These are phyloP conservation scores for Aurelia coerulea DNA, from an alignment of 30 jellyfish, hydroid and myxozoan genomes.

Conservation along the genomic window DNA sequence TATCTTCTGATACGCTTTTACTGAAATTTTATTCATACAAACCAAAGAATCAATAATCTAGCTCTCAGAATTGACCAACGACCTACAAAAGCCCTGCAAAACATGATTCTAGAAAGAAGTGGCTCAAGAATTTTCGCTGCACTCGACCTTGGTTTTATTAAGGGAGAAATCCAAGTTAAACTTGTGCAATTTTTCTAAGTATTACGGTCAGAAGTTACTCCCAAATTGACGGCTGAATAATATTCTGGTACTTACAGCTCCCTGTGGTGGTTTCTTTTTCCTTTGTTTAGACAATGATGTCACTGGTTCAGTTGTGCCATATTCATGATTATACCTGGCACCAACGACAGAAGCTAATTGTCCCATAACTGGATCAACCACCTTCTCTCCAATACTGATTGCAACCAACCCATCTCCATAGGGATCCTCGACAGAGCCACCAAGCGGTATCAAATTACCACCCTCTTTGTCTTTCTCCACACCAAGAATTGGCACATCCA, in stretches of 20 bases:
- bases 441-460: conserved; percentile 90
- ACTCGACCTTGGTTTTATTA: no score
- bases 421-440: conserved; percentile 96
- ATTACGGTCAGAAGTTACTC: no score
- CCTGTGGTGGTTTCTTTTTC: conserved; percentile 83
- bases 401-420: conserved; percentile 94
- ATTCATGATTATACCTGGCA: conserved; percentile 78
- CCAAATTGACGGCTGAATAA: no score
- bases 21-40: no score
- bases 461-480: conserved; percentile 82
- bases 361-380: conserved; percentile 87
- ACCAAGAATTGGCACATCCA: conserved; percentile 95
- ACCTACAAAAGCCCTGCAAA: no score
- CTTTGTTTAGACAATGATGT: conserved; percentile 73
- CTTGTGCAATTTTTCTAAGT: no score
- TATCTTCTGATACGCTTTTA: no score
- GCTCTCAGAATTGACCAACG: no score
- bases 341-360: conserved; percentile 80
- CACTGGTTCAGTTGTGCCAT: conserved; percentile 90
- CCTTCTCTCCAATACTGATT: conserved; percentile 84
- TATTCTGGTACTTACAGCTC: conserved; percentile 73
- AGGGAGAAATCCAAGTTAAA: no score
- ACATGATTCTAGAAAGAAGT: no score
- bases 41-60: no score
- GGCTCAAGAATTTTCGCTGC: no score